These are phyloP conservation scores for Lasioglossum oenotherae DNA, from an alignment of 2,888 invertebrate genomes.

Conservation along the genomic window DNA sequence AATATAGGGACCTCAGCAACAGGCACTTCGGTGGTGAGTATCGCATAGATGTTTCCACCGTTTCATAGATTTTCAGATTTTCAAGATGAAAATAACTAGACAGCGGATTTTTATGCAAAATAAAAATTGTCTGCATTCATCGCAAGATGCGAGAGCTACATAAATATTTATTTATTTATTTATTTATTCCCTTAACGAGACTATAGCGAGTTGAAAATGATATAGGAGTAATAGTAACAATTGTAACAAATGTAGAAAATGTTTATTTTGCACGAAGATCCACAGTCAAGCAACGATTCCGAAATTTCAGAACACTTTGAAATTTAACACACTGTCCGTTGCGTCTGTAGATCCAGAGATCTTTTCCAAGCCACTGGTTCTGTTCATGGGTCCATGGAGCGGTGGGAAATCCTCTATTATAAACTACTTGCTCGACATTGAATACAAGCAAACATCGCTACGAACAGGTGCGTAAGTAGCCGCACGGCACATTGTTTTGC, in stretches of 20 bases:
- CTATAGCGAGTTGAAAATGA: not conserved
- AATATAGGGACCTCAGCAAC: constrained; percentile 96
- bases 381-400: constrained; percentile 98
- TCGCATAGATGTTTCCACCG: not conserved
- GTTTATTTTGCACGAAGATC: no score
- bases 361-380: constrained; percentile 95
- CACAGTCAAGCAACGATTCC: not conserved
- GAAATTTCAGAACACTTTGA: not conserved
- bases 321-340: not conserved
- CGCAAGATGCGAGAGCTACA: not conserved
- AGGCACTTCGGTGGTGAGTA: constrained; percentile 91
- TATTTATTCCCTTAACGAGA: not conserved
- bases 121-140: no score
- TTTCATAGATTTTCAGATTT: not conserved
- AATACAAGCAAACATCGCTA: constrained; percentile 92
- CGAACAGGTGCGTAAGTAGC: constrained; percentile 90
- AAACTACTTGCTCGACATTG: constrained; percentile 95
- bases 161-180: not conserved
- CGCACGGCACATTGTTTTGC: constrained; percentile 23
- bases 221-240: not conserved
- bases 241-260: no score
- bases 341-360: constrained; percentile 92
- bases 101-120: not conserved
- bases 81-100: not conserved
- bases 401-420: constrained; percentile 97